phyloP scores from a whole-genome alignment of 2,113 vertebrate genomes.

The Myiopsitta monachus region DNA sequence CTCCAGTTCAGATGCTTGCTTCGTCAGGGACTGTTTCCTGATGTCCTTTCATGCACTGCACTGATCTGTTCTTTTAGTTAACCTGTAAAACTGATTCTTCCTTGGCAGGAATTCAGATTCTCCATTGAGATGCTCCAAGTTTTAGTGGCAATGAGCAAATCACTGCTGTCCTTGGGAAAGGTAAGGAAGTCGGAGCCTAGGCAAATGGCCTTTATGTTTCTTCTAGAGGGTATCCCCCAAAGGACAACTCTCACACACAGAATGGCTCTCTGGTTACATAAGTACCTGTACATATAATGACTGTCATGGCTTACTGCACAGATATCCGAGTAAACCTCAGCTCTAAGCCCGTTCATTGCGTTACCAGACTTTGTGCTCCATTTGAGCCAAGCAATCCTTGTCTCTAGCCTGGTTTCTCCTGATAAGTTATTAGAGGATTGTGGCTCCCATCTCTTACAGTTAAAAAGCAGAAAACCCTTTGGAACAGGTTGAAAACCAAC shows the following conservation, averaged over 20 bases:
- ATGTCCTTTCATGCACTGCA: neutral
- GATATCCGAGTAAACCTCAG: neutral
- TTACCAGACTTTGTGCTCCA: neutral
- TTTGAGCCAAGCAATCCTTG: neutral
- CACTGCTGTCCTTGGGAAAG: slow-evolving; percentile 35
- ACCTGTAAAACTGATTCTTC: neutral
- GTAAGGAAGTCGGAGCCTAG: neutral
- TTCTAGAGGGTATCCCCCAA: neutral
- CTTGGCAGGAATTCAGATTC: neutral
- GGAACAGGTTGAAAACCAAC: neutral
- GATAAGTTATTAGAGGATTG: neutral
- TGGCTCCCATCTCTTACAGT: neutral
- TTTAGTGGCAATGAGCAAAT: neutral
- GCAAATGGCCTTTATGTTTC: neutral
- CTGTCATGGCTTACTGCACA: neutral
- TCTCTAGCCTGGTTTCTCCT: neutral
- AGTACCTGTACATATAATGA: neutral
- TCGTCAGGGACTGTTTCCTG: neutral
- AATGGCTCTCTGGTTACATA: neutral
- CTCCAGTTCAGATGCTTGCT: neutral
- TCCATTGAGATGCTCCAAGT: neutral
- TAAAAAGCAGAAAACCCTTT: neutral
- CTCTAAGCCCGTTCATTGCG: neutral
- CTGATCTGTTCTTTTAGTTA: neutral
- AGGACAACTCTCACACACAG: neutral